Base-by-base conservation (phyloP, 2,113 vertebrate species). In the Thinocorus orbignyianus region DNA sequence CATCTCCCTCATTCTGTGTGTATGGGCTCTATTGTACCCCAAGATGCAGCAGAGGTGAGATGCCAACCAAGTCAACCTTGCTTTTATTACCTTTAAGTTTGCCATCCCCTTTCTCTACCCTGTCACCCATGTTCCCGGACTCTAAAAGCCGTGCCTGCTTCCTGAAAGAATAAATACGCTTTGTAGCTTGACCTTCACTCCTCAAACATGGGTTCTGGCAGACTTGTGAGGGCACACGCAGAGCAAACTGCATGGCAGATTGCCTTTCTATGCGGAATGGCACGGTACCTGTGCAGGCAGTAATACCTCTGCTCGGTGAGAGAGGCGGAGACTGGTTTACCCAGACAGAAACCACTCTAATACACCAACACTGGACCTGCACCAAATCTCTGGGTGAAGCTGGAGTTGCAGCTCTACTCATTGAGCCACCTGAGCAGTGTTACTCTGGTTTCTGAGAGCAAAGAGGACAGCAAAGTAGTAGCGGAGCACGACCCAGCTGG, bases 351-450 rank as follows among this genome's bases (percentile, higher is more conserved):
- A 13, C 7, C 16, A 4, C 37, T 41, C 61, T 22, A 25, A 60
- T 6, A 35, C 62, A 48, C 30, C n/a, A 37, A 22, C 17, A 19
- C 1, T 0, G 0, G 41, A 28, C 62, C 10, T 17, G n/a, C 22
- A 25, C 33, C n/a, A 39, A 51, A 54, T 41, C 52, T 46, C 22
- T 14, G 37, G 39, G 51, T 65, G 70, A 65, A 58, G 30, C 31
- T 26, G 52, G 31, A 82, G 60, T 2, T 62, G 82, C 9, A 39
- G 69, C 35, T 46, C 39, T 5, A 66, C 41, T 28, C 60, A 20
- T 20, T 4, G 82, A 82, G 46, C 30, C 72, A 35, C 33, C 41
- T 2, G 8, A 68, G 55, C 49, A 15, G 49, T n/a, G 9, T 11
- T 24, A 17, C 15, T 15, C 30, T 48, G 16, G 24, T 22, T 70